These are phyloP conservation scores for Emmelina monodactyla DNA, from an alignment of 2,888 invertebrate species.

Conservation along the genomic window DNA sequence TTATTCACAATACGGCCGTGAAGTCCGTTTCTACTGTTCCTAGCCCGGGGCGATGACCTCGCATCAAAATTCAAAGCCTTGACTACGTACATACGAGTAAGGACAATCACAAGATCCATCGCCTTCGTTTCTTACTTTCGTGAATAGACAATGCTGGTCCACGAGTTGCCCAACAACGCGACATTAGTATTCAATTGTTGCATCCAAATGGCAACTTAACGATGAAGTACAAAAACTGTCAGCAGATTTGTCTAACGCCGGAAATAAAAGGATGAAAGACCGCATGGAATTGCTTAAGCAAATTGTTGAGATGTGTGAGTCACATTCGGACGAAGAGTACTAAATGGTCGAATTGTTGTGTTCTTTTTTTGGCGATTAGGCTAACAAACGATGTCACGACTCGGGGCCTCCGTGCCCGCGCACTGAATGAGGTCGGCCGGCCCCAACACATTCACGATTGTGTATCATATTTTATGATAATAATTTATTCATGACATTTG, in stretches of 20 bases:
- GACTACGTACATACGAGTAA: too few relatives aligned
- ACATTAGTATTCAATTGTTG: background rate
- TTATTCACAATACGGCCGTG: slow-evolving; percentile 1
- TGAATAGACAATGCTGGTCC: background rate
- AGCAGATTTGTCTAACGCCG: slow-evolving; percentile 17
- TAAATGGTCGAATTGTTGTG: slow-evolving; percentile 45
- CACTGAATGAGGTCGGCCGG: background rate
- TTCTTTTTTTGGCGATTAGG: slow-evolving; percentile 54
- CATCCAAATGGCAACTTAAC: too few relatives aligned
- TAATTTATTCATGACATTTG: slow-evolving; percentile 1
- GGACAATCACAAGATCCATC: too few relatives aligned
- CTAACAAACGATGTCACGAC: slow-evolving; percentile 58
- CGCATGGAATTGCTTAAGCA: slow-evolving; percentile 38
- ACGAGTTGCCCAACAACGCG: background rate
- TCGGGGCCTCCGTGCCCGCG: slow-evolving; percentile 31
- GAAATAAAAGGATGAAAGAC: slow-evolving; percentile 23
- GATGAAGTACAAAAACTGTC: background rate
- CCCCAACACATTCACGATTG: background rate
- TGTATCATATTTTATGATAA: background rate
- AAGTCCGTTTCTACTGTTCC: background rate
- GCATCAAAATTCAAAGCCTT: background rate
- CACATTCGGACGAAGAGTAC: slow-evolving; percentile 27
- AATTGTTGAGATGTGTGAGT: slow-evolving; percentile 45
- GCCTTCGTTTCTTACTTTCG: background rate
- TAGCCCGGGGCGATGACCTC: background rate